Evolutionary conservation across 2,797 vertebrate species (phyloP), one percentile per base, ranked within the genome.

Genomic region (Gymnoscopelus microlampas): DNA sequence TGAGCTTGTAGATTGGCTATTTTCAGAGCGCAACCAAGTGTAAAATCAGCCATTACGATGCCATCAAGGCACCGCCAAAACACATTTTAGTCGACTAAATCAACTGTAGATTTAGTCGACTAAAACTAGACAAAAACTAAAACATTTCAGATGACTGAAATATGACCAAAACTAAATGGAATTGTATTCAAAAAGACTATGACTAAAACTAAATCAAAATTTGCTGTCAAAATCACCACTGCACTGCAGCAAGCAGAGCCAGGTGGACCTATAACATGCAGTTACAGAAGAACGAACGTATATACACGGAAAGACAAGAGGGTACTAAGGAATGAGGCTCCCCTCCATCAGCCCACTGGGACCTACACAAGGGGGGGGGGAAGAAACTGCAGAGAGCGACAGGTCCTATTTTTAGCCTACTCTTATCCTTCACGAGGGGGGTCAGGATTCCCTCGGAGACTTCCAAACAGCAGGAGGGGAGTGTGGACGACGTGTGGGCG

Each of bases 361-460:
- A n/a, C 39, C 39, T 13, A 29, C 8, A 26, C 9, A 10, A 53
- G 63, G 72, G 32, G 61, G 60, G 35, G 55, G 2, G 1, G 59
- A 2, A 29, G 39, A 58, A 8, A 44, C 9, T 44, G 8, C 39
- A 44, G 66, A 80, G 74, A 86, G 83, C 69, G 61, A 54, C 53
- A 7, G 47, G 5, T 82, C 76, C 85, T 90, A 89, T 89, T 88
- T 90, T 81, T 87, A 89, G 85, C 58, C 58, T 35, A 54, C 39
- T 10, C 70, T 61, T 62, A 74, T 78, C 62, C 49, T 78, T 63
- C 53, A 54, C 71, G 74, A 69, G 59, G 55, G 55, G 61, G 49
- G 12, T 63, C 24, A 82, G 81, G 78, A 81, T 86, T 87, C 24
- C 78, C 82, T 79, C 9, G 29, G 73, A 81, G 80, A 74, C 70